These are phyloP conservation scores for Drosophila erecta DNA, from an alignment of 1,140 invertebrate genomes.

Conservation along the genomic window DNA sequence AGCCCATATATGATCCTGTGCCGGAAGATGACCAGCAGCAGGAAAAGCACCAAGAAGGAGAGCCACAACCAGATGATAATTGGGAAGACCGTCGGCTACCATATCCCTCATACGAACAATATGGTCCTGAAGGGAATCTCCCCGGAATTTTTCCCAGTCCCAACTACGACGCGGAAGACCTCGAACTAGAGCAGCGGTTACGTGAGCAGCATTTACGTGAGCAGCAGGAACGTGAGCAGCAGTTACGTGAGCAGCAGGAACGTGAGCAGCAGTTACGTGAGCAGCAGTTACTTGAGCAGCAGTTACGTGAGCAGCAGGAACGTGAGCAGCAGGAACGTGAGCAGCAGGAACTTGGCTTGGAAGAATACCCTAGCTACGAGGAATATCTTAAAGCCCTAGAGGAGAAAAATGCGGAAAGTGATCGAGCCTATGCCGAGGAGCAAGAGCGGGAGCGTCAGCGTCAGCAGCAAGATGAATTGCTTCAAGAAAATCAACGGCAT, in stretches of 20 bases:
- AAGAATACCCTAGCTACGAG: slow-evolving; percentile 20
- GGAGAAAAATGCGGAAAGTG: background rate
- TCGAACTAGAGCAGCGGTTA: too few relatives aligned
- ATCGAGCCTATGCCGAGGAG: slow-evolving; percentile 28
- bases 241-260: too few relatives aligned
- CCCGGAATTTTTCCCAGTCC: background rate
- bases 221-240: too few relatives aligned
- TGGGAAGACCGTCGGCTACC: background rate
- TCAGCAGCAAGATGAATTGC: slow-evolving; percentile 6
- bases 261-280: too few relatives aligned
- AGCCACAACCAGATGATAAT: slow-evolving; percentile 3
- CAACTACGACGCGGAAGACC: background rate
- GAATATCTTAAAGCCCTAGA: background rate
- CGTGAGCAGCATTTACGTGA: too few relatives aligned
- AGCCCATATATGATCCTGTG: too few relatives aligned
- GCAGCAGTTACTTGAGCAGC: too few relatives aligned
- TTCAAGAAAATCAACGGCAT: slow-evolving; percentile 8
- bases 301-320: background rate
- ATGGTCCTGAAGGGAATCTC: background rate
- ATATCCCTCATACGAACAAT: slow-evolving; percentile 12
- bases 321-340: background rate
- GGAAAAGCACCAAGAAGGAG: background rate
- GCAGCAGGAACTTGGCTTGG: background rate
- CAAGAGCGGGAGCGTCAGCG: slow-evolving; percentile 18
- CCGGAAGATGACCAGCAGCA: slow-evolving; percentile 29